phyloP scores from a whole-genome alignment of 2,797 vertebrate genomes.

The Thalassophryne amazonica region DNA sequence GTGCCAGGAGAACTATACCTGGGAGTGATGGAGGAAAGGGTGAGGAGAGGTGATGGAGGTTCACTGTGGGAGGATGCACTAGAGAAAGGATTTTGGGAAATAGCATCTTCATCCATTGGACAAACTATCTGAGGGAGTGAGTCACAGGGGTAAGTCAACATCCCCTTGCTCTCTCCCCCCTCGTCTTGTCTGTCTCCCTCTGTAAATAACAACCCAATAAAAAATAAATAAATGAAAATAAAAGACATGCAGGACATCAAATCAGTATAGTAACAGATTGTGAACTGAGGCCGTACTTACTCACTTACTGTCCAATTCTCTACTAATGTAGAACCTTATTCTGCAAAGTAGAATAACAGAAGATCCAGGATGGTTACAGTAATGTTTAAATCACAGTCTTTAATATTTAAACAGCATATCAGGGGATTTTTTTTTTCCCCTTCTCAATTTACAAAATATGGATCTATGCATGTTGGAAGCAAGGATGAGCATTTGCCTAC shows the following conservation, averaged over 20 bases:
- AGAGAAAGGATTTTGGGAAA: slow-evolving; percentile 59
- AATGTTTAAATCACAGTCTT: too few relatives aligned
- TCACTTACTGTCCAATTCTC: slow-evolving; percentile 28
- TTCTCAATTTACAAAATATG: too few relatives aligned
- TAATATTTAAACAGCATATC: too few relatives aligned
- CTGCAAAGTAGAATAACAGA: slow-evolving; percentile 15
- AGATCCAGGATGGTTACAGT: too few relatives aligned
- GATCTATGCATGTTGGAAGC: too few relatives aligned
- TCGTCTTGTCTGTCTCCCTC: slow-evolving; percentile 36
- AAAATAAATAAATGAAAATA: slow-evolving; percentile 20
- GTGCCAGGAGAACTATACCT: slow-evolving; percentile 64
- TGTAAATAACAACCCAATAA: slow-evolving; percentile 51
- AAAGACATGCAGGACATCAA: slow-evolving; percentile 28
- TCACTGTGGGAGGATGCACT: slow-evolving; percentile 61
- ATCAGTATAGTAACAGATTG: not conserved
- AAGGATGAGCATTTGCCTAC: too few relatives aligned
- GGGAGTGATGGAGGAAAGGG: slow-evolving; percentile 64
- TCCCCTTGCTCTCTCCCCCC: slow-evolving; percentile 46
- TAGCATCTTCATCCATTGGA: slow-evolving; percentile 72
- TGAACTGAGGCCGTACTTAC: slow-evolving; percentile 18
- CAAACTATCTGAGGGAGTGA: slow-evolving; percentile 59
- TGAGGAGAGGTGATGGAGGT: slow-evolving; percentile 58
- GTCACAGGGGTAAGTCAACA: slow-evolving; percentile 69
- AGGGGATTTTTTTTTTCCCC: too few relatives aligned
- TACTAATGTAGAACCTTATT: not conserved